Percentiles rank a stretch among this genome's conserved stretches.
These are phyloP conservation scores for Agrilus planipennis DNA, from an alignment of 1,140 invertebrate species.

Conservation along the genomic window DNA sequence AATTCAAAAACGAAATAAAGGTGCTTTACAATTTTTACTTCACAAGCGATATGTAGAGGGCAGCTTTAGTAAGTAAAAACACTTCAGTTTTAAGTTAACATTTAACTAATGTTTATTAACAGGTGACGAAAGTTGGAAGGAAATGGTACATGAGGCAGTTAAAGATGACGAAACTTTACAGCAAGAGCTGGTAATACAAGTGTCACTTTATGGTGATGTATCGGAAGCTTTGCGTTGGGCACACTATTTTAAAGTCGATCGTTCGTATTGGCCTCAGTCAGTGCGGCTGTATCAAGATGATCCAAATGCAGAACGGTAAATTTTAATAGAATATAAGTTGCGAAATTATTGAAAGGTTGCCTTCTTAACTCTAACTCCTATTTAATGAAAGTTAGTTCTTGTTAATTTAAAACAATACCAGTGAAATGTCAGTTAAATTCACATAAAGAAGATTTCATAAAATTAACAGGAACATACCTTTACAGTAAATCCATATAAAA, in stretches of 20 bases:
- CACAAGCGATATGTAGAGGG: slow-evolving; percentile 48
- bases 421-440: too few relatives aligned
- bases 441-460: too few relatives aligned
- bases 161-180: slow-evolving; percentile 40
- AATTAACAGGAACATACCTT: too few relatives aligned
- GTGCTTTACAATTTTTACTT: slow-evolving; percentile 52
- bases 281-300: slow-evolving; percentile 36
- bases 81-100: too few relatives aligned
- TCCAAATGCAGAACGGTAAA: slow-evolving; percentile 14
- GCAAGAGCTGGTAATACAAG: slow-evolving; percentile 38
- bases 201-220: slow-evolving; percentile 39
- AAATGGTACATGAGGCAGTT: slow-evolving; percentile 55
- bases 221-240: slow-evolving; percentile 52
- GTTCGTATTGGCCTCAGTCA: slow-evolving; percentile 40
- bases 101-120: too few relatives aligned
- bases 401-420: too few relatives aligned
- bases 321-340: too few relatives aligned
- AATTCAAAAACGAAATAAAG: slow-evolving; percentile 47
- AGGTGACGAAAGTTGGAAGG: slow-evolving; percentile 49
- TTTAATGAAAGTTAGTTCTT: too few relatives aligned
- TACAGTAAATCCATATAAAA: too few relatives aligned
- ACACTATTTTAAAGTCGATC: slow-evolving; percentile 43
- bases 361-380: too few relatives aligned
- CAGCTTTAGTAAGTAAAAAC: slow-evolving; percentile 43
- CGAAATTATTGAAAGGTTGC: neutral